Base-by-base conservation (phyloP, 2,888 invertebrate genomes). In the Crossocerus cetratus region DNA sequence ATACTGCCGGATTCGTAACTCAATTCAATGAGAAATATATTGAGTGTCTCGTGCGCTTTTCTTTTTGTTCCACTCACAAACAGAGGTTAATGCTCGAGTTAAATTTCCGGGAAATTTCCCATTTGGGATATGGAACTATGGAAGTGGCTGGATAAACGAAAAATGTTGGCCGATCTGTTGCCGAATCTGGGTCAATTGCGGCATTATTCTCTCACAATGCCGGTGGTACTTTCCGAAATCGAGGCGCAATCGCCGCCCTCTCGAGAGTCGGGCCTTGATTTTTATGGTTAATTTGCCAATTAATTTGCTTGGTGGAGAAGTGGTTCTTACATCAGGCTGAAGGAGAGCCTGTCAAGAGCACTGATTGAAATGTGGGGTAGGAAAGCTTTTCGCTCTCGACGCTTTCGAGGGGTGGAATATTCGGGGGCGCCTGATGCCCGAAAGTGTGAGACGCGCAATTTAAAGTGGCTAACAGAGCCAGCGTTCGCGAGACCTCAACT, bases 341-440 rank as follows among this genome's bases (percentile, higher is more conserved):
- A 82, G 84, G 74, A 75, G 74, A 78, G 83, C 82, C 86, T 87
- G 87, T 87, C 87, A 86, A 84, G 82, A 87, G 83, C 86, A 87
- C 85, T 88, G 88, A 89, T 89, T 89, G 88, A 88, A 89, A 89
- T 88, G 87, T 88, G 85, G 87, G 85, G 86, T 85, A 85, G 87
- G 82, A 86, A 86, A 87, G 87, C 86, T 86, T 83, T 82, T 69
- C 85, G 86, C 8, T 32, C 85, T 32, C 85, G 82, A 82, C 76
- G 73, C 80, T 80, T 78, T 84, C 77, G 78, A 81, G 78, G 80
- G 83, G 32, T 75, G 74, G 78, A 76, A 76, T 82, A 83, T 78
- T 65, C 72, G 68, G 74, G 74, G 71, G 71, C 76, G 65, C 75
- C 65, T 77, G 80, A 23, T 21, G 45, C 60, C 74, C 74, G 72